Evolutionary conservation across 1,140 invertebrate species (phyloP), one percentile per base, ranked within the genome.

Genomic region (Scaptomyza graminum): DNA sequence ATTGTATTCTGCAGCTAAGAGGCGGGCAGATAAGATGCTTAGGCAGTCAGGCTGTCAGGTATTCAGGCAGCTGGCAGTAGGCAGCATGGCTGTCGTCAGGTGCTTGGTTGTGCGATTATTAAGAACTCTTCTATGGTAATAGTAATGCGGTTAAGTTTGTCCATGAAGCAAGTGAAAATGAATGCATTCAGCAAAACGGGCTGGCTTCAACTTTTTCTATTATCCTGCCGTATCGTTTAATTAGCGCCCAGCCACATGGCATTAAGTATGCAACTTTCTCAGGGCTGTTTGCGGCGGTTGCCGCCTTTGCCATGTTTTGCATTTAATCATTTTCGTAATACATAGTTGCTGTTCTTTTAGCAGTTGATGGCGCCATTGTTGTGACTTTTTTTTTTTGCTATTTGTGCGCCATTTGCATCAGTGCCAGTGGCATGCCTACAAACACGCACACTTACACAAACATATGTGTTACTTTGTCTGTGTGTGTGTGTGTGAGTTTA

Each of bases 211-310:
- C 55, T 82, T 79, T 81, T 87, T 73, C 78, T 66, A 76, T 87
- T 88, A 88, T 49, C 59, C 57, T 50, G 54, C 74, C 79, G 56
- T 82, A 83, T 79, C 74, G 81, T 87, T 87, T 87, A 87, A 87
- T 87, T 87, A 85, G 70, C 70, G 61, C 43, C 73, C 64, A 41
- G 67, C 83, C 71, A 51, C 67, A 79, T 43, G 71, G 49, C n/a
- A 37, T n/a, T n/a, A n/a, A 56, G 43, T 28, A 43, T 12, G n/a
- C 22, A 66, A 67, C 31, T 60, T 47, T 66, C 25, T 50, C 68
- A 71, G 62, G 68, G 61, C 46, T 59, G 49, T 49, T 34, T 34
- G n/a, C n/a, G 12, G 31, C 15, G 51, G 54, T 56, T 56, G 18
- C 73, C 82, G 82, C 78, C 82, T 55, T 65, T 67, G 56, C 46